Evolutionary conservation across 1,140 invertebrate genomes (phyloP), one percentile per base, ranked within the genome.

Genomic region (Trichomalopsis sarcophagae): DNA sequence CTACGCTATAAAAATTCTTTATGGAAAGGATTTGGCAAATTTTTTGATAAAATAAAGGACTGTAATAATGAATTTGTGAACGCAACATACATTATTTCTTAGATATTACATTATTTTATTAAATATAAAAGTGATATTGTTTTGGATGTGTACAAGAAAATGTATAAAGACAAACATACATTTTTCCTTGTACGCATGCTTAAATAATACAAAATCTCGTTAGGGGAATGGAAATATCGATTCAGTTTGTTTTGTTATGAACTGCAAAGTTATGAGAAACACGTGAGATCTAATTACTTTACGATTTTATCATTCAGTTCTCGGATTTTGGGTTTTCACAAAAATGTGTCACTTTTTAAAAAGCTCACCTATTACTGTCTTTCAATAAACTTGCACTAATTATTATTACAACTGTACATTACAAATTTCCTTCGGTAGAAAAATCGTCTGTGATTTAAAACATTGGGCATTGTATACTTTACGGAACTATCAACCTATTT

Each of bases 401-500:
- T 33, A 55, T 83, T 77, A 73, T 76, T 81, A 76, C 30, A 81
- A 76, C 84, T 81, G 73, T 85, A 85, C 84, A 85, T 27, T 85
- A 76, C 79, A 81, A 76, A 76, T 81, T 81, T 81, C 81, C 73
- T 68, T 81, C 62, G 76, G 66, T 81, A 85, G 62, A 84, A 85
- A 85, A 85, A 30, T 81, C 55, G 69, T 75, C 78, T 62, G 36
- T 68, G 27, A 62, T 81, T 85, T 81, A 85, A 85, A 85, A 30
- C 23, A n/a, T 73, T 21, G 10, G 10, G 10, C 68, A 23, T 76
- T 68, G 47, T 21, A 85, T 27, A 66, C 17, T 66, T 14, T 69
- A 68, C 6, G 47, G 75, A 80, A 84, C 5, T 84, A 71, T 33
- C 23, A 84, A 55, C 30, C 11, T 80, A 74, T 62, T 79, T 62